Evolutionary conservation across 2,113 vertebrate genomes (phyloP).

Genomic region (Stictonetta naevosa): DNA sequence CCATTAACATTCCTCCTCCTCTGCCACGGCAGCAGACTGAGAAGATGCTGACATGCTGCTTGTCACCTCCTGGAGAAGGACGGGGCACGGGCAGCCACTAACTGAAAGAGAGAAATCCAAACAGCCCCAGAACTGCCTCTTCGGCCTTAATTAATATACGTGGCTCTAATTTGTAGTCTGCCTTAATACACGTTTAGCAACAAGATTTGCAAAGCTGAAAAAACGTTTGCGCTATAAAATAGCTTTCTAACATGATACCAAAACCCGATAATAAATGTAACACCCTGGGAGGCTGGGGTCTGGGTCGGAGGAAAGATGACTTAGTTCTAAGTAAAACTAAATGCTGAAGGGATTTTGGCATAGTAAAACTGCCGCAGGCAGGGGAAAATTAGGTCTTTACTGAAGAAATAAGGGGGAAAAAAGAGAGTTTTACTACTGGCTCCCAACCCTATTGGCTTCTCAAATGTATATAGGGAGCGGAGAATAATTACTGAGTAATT

Average conservation of each 20-base stretch:
- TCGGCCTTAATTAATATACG: neutral
- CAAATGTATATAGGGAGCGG: neutral
- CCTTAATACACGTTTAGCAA: neutral
- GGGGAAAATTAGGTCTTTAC: neutral
- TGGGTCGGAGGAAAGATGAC: neutral
- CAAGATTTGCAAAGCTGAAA: neutral
- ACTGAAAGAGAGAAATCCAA: neutral
- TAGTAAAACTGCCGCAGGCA: neutral
- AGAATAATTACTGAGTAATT: neutral
- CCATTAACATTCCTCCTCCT: neutral
- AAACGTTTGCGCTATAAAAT: neutral
- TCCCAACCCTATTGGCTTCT: slow-evolving; percentile 31
- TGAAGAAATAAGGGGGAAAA: neutral
- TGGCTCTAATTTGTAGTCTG: neutral
- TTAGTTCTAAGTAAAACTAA: neutral
- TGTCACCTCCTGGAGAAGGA: neutral
- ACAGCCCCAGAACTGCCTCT: neutral
- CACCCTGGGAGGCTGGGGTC: slow-evolving; percentile 3
- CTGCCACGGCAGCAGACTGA: neutral
- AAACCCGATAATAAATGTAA: slow-evolving; percentile 14
- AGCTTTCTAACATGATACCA: neutral
- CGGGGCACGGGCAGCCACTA: neutral
- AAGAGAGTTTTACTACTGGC: neutral
- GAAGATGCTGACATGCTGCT: neutral
- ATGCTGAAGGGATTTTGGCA: slow-evolving; percentile 3